phyloP scores from a whole-genome alignment of 2,797 vertebrate species.

The Chaetodon trifasciatus region DNA sequence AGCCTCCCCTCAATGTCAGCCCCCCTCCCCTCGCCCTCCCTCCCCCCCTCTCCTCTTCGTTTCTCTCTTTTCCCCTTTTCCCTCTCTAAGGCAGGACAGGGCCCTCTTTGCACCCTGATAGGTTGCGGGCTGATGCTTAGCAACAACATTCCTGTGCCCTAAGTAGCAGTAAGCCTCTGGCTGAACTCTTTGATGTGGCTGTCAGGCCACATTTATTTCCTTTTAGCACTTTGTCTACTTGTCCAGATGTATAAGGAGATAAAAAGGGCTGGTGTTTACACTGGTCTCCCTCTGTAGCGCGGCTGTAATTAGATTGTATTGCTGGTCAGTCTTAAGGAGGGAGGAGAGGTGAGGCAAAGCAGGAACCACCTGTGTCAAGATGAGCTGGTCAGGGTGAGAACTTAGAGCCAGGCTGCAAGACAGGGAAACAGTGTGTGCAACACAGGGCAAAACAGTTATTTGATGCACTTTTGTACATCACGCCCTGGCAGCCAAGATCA shows the following conservation, averaged over 20 bases:
- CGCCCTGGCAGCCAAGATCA: constrained; percentile 12
- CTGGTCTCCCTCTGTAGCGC: constrained; percentile 87
- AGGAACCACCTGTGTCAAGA: constrained; percentile 76
- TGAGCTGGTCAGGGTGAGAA: constrained; percentile 55
- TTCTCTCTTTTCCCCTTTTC: constrained; percentile 72
- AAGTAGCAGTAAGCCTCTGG: constrained; percentile 99
- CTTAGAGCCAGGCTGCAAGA: constrained; percentile 25
- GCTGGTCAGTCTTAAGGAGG: constrained; percentile 91
- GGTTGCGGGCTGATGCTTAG: constrained; percentile 96
- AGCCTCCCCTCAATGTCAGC: constrained; percentile 88
- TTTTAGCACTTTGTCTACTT: constrained; percentile 99
- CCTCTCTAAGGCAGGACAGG: constrained; percentile 85
- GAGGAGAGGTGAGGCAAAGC: constrained; percentile 86
- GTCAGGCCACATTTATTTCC: constrained; percentile 99
- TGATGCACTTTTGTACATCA: constrained; percentile 20
- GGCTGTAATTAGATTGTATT: constrained; percentile 95
- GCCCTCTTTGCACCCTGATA: constrained; percentile 94
- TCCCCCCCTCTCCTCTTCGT: constrained; percentile 64
- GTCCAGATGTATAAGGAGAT: constrained; percentile 99
- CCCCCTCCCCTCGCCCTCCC: constrained; percentile 50
- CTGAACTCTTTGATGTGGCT: constrained; percentile 99
- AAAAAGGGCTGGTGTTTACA: constrained; percentile 99
- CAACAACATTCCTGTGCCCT: constrained; percentile 99
- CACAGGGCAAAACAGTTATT: constrained; percentile 20
- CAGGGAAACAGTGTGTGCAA: constrained; percentile 17